These are phyloP conservation scores for Silurus lanzhouensis DNA, from an alignment of 2,797 vertebrate species.

Conservation along the genomic window DNA sequence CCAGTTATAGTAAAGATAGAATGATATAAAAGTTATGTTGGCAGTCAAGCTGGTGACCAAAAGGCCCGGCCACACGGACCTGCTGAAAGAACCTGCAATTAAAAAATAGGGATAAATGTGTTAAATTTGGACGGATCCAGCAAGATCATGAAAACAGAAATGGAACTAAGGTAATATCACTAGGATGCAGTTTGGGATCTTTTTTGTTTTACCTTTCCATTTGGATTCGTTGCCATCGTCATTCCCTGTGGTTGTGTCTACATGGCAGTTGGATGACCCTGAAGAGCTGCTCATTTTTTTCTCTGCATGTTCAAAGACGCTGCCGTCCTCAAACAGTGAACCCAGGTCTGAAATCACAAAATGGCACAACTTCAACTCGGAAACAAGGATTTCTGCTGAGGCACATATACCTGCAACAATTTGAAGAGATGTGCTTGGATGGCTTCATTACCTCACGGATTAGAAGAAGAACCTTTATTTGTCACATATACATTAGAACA, in stretches of 20 bases:
- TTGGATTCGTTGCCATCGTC: slow-evolving; percentile 65
- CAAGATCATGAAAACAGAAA: neutral
- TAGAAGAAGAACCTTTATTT: too few relatives aligned
- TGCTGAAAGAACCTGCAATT: slow-evolving; percentile 72
- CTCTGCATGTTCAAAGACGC: slow-evolving; percentile 73
- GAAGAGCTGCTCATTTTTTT: slow-evolving; percentile 80
- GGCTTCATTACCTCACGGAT: too few relatives aligned
- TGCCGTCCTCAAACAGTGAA: slow-evolving; percentile 68
- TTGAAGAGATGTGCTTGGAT: too few relatives aligned
- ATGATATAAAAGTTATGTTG: slow-evolving; percentile 82
- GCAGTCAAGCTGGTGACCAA: slow-evolving; percentile 82
- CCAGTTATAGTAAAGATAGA: slow-evolving; percentile 84
- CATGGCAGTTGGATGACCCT: slow-evolving; percentile 83
- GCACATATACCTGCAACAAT: too few relatives aligned
- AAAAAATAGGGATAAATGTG: neutral
- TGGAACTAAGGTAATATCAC: neutral
- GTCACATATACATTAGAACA: too few relatives aligned
- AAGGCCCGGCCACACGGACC: slow-evolving; percentile 74
- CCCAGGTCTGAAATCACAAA: slow-evolving; percentile 71
- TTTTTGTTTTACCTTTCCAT: slow-evolving; percentile 73
- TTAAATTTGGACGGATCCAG: neutral
- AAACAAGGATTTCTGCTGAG: neutral
- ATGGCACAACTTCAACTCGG: neutral
- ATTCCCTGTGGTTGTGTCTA: slow-evolving; percentile 89
- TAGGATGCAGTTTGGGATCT: too few relatives aligned